Conservation (phyloP, 2,797 vertebrate genomes). For the Amniataba percoides region DNA sequence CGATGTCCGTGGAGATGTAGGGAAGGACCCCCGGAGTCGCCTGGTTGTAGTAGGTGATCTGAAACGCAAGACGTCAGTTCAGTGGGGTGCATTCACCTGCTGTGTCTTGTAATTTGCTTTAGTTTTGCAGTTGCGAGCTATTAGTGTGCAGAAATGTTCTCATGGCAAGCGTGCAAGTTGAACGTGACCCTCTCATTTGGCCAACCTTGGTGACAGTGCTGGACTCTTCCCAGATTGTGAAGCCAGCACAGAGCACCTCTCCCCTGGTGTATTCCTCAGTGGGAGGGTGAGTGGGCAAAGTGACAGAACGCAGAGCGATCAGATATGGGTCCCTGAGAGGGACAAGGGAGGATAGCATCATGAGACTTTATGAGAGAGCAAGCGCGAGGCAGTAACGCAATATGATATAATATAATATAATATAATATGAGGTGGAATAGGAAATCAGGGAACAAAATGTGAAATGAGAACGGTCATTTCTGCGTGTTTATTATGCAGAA, state of each 20-base stretch:
- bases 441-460: constrained; percentile 21
- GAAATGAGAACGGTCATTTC: neutral
- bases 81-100: neutral
- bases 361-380: constrained; percentile 25
- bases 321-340: constrained; percentile 91
- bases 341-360: constrained; percentile 36
- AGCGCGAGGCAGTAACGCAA: constrained; percentile 2
- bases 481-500: neutral
- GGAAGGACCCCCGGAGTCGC: constrained; percentile 91
- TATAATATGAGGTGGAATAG: neutral
- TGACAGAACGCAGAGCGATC: constrained; percentile 94
- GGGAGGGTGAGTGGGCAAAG: constrained; percentile 88
- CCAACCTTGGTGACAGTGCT: constrained; percentile 89
- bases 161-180: neutral
- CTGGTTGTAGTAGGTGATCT: constrained; percentile 98
- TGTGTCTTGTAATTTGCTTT: neutral
- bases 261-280: constrained; percentile 85
- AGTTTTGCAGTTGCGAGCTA: neutral
- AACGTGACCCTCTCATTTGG: constrained; percentile 32
- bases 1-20: constrained; percentile 93
- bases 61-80: constrained; percentile 45
- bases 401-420: constrained; percentile 1
- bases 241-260: constrained; percentile 95
- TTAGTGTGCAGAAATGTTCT: neutral
- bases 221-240: constrained; percentile 91